These are phyloP conservation scores for Microplitis mediator DNA, from an alignment of 1,140 invertebrate species.

Conservation along the genomic window DNA sequence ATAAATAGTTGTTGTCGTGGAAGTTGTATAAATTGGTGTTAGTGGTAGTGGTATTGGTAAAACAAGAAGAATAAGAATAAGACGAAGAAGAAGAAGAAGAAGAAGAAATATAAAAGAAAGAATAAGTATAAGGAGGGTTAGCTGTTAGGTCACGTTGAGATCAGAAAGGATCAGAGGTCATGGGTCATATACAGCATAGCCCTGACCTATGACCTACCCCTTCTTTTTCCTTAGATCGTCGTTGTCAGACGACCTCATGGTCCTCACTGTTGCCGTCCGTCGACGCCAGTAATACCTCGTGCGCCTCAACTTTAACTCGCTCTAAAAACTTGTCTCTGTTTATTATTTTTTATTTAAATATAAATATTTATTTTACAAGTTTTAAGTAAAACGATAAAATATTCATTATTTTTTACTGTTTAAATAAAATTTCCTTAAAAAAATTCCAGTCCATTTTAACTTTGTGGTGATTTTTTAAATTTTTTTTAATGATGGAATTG, in stretches of 20 bases:
- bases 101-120: conserved; percentile 9
- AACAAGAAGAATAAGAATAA: conserved; percentile 23
- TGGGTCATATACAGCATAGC: conserved; percentile 55
- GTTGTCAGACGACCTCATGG: conserved; percentile 40
- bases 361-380: too few relatives aligned
- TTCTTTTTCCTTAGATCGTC: conserved; percentile 39
- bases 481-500: too few relatives aligned
- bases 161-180: conserved; percentile 53
- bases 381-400: too few relatives aligned
- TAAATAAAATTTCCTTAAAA: too few relatives aligned
- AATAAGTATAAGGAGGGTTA: conserved; percentile 33
- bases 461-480: too few relatives aligned
- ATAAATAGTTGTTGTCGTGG: not conserved
- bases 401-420: too few relatives aligned
- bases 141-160: conserved; percentile 42
- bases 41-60: conserved; percentile 20
- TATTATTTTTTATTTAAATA: too few relatives aligned
- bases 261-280: conserved; percentile 38
- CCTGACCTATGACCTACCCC: conserved; percentile 59
- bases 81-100: conserved; percentile 13
- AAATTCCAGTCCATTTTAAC: too few relatives aligned
- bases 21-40: too few relatives aligned
- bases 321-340: too few relatives aligned
- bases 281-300: conserved; percentile 44
- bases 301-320: conserved; percentile 16